These are phyloP conservation scores for Peucedramus taeniatus DNA, from an alignment of 2,113 vertebrate genomes.

Conservation along the genomic window DNA sequence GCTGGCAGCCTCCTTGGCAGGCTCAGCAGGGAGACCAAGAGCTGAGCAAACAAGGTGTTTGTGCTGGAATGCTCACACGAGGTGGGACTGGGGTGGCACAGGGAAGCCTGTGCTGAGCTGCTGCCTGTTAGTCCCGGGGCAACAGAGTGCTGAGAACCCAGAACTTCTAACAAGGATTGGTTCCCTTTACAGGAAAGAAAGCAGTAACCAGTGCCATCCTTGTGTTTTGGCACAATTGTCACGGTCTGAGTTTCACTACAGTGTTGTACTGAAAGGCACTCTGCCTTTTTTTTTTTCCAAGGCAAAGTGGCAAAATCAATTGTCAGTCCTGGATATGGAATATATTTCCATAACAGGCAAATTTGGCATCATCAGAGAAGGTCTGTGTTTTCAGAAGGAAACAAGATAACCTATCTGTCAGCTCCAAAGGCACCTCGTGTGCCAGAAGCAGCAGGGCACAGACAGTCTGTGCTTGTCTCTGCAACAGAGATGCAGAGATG, in stretches of 20 bases:
- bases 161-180: background rate
- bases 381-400: slow-evolving; percentile 67
- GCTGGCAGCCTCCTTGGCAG: background rate
- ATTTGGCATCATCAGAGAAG: background rate
- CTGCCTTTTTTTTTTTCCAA: background rate
- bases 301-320: background rate
- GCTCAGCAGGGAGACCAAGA: background rate
- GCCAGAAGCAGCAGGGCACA: background rate
- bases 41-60: slow-evolving; percentile 15
- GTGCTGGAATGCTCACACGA: background rate
- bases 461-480: background rate
- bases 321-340: background rate
- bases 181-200: background rate
- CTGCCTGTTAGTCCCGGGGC: background rate
- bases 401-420: slow-evolving; percentile 9
- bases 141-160: fast-evolving
- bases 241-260: background rate
- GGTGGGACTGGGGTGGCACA: background rate
- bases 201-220: background rate
- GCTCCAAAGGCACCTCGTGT: background rate
- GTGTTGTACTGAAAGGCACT: background rate
- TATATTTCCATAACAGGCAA: slow-evolving; percentile 60
- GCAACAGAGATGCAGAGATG: background rate
- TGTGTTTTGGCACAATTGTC: background rate
- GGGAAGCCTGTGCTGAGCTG: background rate